These are phyloP conservation scores for Dione vanillae DNA, from an alignment of 2,888 invertebrate species.

Conservation along the genomic window DNA sequence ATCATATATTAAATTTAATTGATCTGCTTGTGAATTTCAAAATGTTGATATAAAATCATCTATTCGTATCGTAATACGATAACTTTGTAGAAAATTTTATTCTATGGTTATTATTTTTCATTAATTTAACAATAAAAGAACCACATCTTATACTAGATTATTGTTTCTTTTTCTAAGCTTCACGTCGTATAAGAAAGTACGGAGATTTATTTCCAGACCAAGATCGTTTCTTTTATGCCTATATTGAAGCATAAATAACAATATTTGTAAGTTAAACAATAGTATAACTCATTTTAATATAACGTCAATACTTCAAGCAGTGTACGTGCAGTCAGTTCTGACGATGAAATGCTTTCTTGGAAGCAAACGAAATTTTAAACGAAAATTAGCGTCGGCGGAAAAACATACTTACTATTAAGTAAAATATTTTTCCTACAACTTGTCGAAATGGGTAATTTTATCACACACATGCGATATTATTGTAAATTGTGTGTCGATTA, in stretches of 20 bases:
- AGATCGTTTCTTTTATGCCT: too few species aligned
- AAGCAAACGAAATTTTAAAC: constrained; percentile 15
- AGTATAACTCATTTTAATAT: background rate
- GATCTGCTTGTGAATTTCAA: background rate
- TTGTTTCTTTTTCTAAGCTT: too few species aligned
- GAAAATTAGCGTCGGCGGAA: constrained; percentile 16
- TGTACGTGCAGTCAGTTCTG: constrained; percentile 2
- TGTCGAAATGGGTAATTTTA: constrained; percentile 26
- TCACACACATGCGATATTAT: constrained; percentile 18
- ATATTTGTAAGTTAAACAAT: constrained; percentile 2
- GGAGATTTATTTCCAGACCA: too few species aligned
- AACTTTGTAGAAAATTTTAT: too few species aligned
- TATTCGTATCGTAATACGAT: too few species aligned
- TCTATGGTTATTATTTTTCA: too few species aligned
- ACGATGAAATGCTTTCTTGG: constrained; percentile 8
- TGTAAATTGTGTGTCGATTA: constrained; percentile 14
- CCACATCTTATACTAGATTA: too few species aligned
- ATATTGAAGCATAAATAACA: background rate
- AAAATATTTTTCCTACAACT: constrained; percentile 7
- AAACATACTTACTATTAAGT: constrained; percentile 18
- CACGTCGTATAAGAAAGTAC: too few species aligned
- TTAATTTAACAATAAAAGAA: too few species aligned
- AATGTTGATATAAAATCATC: too few species aligned
- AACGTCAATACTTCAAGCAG: background rate
- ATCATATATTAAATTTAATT: background rate